A percentile compares a stretch with the other conserved stretches of the same genome.
Evolutionary conservation across 1,140 invertebrate genomes (phyloP).

Genomic region (Diuraphis noxia): DNA sequence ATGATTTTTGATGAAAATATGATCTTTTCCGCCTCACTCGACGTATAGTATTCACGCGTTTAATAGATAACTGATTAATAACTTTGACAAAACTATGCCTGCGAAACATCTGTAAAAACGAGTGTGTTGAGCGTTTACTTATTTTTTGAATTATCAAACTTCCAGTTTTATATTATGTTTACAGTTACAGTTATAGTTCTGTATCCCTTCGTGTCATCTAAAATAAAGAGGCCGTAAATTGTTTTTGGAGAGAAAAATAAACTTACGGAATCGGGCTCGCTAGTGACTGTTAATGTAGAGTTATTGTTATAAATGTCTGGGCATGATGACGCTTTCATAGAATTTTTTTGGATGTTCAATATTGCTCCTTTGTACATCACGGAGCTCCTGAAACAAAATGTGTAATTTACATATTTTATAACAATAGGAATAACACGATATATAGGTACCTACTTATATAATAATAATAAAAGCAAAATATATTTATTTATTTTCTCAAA

Average conservation of each 20-base stretch:
- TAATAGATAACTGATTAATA: constrained; percentile 50
- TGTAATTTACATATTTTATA: background rate
- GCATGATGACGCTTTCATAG: constrained; percentile 79
- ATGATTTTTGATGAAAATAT: constrained; percentile 34
- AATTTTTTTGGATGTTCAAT: constrained; percentile 80
- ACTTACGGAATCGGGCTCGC: constrained; percentile 67
- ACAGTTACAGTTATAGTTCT: background rate
- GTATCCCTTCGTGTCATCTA: background rate
- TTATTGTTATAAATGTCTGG: constrained; percentile 87
- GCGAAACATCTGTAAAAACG: constrained; percentile 45
- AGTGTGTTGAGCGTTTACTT: background rate
- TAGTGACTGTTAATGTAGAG: constrained; percentile 82
- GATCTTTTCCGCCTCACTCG: constrained; percentile 49
- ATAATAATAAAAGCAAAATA: no score
- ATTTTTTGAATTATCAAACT: background rate
- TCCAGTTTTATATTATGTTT: background rate
- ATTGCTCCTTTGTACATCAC: constrained; percentile 83
- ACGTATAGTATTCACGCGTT: constrained; percentile 36
- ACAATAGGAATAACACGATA: no score
- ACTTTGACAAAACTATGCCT: constrained; percentile 47
- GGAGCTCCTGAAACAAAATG: constrained; percentile 64
- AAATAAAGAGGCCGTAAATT: background rate
- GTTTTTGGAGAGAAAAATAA: background rate
- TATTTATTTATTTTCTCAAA: no score
- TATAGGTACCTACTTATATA: no score